Evolutionary conservation across 2,113 vertebrate species (phyloP).

Genomic region (Cygnus buccinator): DNA sequence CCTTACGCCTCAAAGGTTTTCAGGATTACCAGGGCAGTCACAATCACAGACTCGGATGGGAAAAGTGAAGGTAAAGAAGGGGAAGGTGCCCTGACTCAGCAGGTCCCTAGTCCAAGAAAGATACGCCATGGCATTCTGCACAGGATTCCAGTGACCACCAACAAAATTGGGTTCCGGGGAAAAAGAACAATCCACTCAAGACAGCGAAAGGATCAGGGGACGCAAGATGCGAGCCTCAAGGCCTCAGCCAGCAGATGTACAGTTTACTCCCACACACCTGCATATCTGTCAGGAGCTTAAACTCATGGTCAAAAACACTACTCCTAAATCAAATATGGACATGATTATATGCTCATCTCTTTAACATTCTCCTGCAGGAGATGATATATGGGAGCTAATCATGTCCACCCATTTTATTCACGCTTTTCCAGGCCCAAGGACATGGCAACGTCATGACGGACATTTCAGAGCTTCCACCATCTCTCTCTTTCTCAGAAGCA

Average conservation of each 20-base stretch:
- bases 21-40: background rate
- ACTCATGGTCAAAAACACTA: background rate
- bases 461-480: background rate
- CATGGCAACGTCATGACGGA: background rate
- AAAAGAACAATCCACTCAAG: background rate
- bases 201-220: background rate
- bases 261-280: background rate
- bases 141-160: background rate
- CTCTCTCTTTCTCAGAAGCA: background rate
- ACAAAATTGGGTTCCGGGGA: background rate
- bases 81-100: background rate
- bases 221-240: background rate
- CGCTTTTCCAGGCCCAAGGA: background rate
- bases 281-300: background rate
- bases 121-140: accelerated
- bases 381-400: background rate
- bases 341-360: background rate
- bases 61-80: background rate
- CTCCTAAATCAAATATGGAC: background rate
- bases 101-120: background rate
- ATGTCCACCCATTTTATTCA: background rate
- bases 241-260: background rate
- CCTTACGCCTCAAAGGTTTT: background rate
- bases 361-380: background rate
- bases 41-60: background rate